Percentiles rank a stretch among this genome's conserved stretches.
Evolutionary conservation across 2,888 invertebrate species (phyloP).

Genomic region (Flexamia atlantica): DNA sequence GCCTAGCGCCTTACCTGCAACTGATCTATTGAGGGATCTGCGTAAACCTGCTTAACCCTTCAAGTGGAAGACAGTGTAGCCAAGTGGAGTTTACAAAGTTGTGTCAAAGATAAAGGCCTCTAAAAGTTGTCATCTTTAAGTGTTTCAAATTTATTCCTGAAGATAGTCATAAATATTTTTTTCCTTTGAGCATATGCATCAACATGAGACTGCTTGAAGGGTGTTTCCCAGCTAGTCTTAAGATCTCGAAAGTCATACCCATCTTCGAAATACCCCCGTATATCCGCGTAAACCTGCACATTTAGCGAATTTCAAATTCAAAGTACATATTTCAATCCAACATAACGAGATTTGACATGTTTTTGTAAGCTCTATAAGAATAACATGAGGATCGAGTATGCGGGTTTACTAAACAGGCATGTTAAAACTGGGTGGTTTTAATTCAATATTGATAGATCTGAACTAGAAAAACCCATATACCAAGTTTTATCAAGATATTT

Average conservation of each 20-base stretch:
- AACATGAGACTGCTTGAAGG: slow-evolving; percentile 41
- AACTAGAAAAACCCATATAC: too few species aligned
- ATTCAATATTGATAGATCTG: too few species aligned
- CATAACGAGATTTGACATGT: too few species aligned
- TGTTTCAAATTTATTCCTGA: slow-evolving; percentile 18
- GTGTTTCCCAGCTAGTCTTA: slow-evolving; percentile 13
- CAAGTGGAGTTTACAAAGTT: neutral
- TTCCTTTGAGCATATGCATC: slow-evolving; percentile 43
- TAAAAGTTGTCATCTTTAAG: slow-evolving; percentile 37
- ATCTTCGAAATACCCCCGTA: slow-evolving; percentile 34
- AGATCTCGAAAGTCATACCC: slow-evolving; percentile 36
- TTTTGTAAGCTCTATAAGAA: too few species aligned
- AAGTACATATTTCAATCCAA: too few species aligned
- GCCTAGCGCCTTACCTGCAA: neutral
- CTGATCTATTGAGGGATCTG: neutral
- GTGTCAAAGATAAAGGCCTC: slow-evolving; percentile 6
- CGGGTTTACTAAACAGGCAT: too few species aligned
- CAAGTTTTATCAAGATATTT: too few species aligned
- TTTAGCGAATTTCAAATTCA: too few species aligned
- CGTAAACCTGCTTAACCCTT: neutral
- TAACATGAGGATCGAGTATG: too few species aligned
- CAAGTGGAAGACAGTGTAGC: neutral
- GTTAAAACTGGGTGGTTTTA: too few species aligned
- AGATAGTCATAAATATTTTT: slow-evolving; percentile 5
- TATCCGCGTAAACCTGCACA: too few species aligned